A percentile compares a stretch with the other conserved stretches of the same genome.
Conservation (phyloP, 2,797 vertebrate genomes). For the Scolopax rusticola region DNA sequence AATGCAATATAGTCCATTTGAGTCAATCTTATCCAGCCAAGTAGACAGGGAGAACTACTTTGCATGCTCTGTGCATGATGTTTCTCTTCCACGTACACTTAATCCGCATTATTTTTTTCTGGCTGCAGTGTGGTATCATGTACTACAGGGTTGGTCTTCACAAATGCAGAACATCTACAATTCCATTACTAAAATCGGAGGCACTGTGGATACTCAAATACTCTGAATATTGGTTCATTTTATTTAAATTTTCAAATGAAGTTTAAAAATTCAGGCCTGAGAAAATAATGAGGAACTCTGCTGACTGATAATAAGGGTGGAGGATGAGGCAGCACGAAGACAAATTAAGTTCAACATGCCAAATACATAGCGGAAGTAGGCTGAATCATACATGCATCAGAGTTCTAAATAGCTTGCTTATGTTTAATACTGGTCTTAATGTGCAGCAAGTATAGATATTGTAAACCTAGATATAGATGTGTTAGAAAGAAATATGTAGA, state of each 20-base stretch:
- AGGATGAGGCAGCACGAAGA: background rate
- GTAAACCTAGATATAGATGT: background rate
- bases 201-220: background rate
- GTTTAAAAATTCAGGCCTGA: background rate
- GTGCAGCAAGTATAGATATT: background rate
- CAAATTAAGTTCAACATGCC: background rate
- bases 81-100: background rate
- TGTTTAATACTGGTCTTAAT: background rate
- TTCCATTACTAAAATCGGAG: background rate
- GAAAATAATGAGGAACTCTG: background rate
- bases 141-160: background rate
- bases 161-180: background rate
- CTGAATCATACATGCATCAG: background rate
- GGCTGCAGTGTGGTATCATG: background rate
- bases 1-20: background rate
- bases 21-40: background rate
- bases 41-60: background rate
- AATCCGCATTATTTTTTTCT: background rate
- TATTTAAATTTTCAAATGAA: slow-evolving; percentile 5
- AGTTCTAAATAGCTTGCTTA: background rate
- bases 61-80: background rate
- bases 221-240: background rate
- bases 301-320: background rate
- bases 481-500: background rate
- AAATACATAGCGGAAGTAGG: background rate